Evolutionary conservation across 2,888 invertebrate genomes (phyloP).

Genomic region (Drosophila hawaiiensis): DNA sequence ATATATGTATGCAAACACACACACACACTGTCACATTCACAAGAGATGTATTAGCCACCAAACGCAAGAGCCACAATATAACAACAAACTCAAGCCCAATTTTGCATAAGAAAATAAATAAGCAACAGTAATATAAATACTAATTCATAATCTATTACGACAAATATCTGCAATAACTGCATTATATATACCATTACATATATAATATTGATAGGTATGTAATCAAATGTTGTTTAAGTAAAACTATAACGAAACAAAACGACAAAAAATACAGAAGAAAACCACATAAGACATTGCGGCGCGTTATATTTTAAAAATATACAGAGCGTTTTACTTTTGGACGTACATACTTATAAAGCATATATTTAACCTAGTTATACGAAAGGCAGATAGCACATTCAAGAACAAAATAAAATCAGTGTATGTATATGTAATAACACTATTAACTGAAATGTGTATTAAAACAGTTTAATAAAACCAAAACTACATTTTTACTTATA

Average conservation of each 20-base stretch:
- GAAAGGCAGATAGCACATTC: conserved; percentile 42
- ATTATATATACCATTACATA: conserved; percentile 53
- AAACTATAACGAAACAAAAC: conserved; percentile 25
- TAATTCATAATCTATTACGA: conserved; percentile 38
- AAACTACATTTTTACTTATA: conserved; percentile 24
- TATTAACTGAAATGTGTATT: conserved; percentile 60
- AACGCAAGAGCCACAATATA: conserved; percentile 24
- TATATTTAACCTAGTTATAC: conserved; percentile 68
- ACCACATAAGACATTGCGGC: conserved; percentile 24
- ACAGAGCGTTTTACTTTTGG: conserved; percentile 64
- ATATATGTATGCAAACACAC: conserved; percentile 19
- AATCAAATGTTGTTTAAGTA: conserved; percentile 54
- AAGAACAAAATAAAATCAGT: conserved; percentile 36
- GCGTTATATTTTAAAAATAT: conserved; percentile 62
- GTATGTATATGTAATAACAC: conserved; percentile 58
- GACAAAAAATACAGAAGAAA: conserved; percentile 18
- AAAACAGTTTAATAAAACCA: conserved; percentile 53
- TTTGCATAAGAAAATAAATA: conserved; percentile 21
- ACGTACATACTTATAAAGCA: conserved; percentile 60
- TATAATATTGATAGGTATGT: conserved; percentile 45
- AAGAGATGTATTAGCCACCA: conserved; percentile 17
- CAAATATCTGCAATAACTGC: conserved; percentile 53
- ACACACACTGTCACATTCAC: conserved; percentile 3
- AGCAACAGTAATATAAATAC: conserved; percentile 26
- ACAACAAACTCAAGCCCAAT: conserved; percentile 31